A percentile compares a stretch with the other conserved stretches of the same genome.
Evolutionary conservation across 2,113 vertebrate species (phyloP).

Genomic region (Pycnonotus jocosus): DNA sequence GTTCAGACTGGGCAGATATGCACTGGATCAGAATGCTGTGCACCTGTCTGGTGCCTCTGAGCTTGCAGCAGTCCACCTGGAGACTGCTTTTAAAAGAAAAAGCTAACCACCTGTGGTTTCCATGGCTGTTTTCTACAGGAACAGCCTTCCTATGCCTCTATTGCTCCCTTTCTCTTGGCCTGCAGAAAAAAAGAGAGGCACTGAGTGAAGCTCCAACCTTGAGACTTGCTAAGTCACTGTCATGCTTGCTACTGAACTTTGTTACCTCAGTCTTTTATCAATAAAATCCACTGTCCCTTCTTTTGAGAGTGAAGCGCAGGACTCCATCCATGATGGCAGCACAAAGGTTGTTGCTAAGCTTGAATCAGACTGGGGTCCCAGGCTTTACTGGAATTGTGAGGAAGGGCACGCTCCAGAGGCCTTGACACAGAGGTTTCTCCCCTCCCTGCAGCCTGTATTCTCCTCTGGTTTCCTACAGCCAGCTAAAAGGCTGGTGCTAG

Average conservation of each 20-base stretch:
- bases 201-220: accelerated
- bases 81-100: not conserved
- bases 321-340: not conserved
- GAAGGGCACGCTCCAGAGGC: not conserved
- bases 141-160: not conserved
- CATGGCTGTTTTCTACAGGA: not conserved
- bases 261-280: not conserved
- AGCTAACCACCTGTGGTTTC: not conserved
- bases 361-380: not conserved
- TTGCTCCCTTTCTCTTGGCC: not conserved
- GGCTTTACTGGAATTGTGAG: not conserved
- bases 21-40: not conserved
- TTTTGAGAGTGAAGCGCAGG: not conserved
- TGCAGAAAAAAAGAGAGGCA: not conserved
- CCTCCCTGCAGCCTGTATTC: not conserved
- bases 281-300: not conserved
- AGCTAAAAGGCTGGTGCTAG: not conserved
- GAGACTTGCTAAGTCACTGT: not conserved
- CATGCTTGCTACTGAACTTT: not conserved
- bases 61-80: accelerated
- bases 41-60: not conserved
- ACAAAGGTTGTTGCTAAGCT: not conserved
- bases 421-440: not conserved
- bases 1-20: not conserved
- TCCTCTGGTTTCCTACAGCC: not conserved